Percentiles rank a stretch among this genome's conserved stretches.
These are phyloP conservation scores for Erpobdella octoculata DNA, from an alignment of 2,888 invertebrate genomes.

Conservation along the genomic window DNA sequence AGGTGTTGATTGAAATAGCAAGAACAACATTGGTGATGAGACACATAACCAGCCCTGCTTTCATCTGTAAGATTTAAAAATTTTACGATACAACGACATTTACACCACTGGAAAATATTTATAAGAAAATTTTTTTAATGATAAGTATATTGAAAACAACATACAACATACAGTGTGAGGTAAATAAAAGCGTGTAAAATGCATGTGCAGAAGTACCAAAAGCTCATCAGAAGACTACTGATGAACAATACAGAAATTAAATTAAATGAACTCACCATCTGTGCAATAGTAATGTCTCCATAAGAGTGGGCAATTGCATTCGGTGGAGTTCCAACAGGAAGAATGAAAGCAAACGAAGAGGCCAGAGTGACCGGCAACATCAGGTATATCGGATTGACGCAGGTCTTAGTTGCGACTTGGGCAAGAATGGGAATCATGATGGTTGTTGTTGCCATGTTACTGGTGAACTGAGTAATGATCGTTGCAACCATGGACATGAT, in stretches of 20 bases:
- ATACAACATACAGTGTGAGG: no score
- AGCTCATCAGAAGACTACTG: neutral
- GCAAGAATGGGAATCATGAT: slow-evolving; percentile 48
- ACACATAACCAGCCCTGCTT: slow-evolving; percentile 31
- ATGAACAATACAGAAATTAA: neutral
- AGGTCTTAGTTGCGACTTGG: slow-evolving; percentile 34
- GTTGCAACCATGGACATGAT: slow-evolving; percentile 44
- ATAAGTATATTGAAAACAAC: neutral
- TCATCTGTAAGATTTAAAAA: slow-evolving; percentile 26
- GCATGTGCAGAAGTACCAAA: neutral
- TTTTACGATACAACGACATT: neutral
- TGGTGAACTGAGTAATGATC: slow-evolving; percentile 47
- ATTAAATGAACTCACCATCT: slow-evolving; percentile 30
- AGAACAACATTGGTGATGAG: slow-evolving; percentile 28
- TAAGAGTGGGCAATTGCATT: slow-evolving; percentile 33
- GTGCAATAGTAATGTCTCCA: slow-evolving; percentile 28
- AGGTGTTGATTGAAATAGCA: slow-evolving; percentile 32
- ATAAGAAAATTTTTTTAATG: neutral
- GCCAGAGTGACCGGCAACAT: slow-evolving; percentile 33
- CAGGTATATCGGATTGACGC: slow-evolving; percentile 31
- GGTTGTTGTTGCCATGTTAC: slow-evolving; percentile 48
- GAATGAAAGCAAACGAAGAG: slow-evolving; percentile 30
- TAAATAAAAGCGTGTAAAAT: neutral
- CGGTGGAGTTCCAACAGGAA: slow-evolving; percentile 32
- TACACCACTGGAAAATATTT: neutral